phyloP scores from a whole-genome alignment of 2,113 vertebrate species.

The Phalacrocorax brasilianus region DNA sequence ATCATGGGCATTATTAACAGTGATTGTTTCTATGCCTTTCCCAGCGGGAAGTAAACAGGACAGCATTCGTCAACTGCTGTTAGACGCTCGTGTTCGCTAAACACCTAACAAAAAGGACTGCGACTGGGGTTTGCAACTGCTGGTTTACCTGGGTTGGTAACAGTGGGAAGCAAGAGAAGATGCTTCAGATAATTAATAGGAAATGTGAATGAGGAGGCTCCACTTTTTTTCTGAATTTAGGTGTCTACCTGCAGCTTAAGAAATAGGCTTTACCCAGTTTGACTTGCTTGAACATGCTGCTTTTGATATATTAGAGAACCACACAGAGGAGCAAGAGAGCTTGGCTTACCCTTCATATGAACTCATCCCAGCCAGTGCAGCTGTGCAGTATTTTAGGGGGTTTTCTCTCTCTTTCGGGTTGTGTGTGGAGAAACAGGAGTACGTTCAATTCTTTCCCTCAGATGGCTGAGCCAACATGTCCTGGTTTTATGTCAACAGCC shows the following conservation, averaged over 20 bases:
- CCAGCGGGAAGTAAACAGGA: background rate
- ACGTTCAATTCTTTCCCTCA: background rate
- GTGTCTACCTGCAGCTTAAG: background rate
- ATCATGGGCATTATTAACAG: background rate
- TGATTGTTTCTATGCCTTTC: background rate
- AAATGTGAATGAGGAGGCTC: background rate
- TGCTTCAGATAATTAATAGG: background rate
- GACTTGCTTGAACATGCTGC: background rate
- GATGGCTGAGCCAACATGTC: background rate
- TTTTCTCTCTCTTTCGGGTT: background rate
- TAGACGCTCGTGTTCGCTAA: background rate
- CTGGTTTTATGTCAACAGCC: background rate
- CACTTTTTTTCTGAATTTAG: background rate
- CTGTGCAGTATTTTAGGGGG: background rate
- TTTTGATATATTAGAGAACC: background rate
- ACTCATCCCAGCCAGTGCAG: background rate
- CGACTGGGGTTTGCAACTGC: background rate
- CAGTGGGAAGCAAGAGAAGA: background rate
- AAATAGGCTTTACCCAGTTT: background rate
- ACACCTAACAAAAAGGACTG: background rate
- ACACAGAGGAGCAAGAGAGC: background rate
- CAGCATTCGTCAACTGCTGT: background rate
- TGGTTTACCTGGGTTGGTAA: background rate
- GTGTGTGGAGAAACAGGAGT: background rate
- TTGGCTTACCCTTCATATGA: background rate